Percentiles rank a stretch among this genome's conserved stretches.
Evolutionary conservation across 2,888 invertebrate species (phyloP).

Genomic region (Tenthredo mesomela): DNA sequence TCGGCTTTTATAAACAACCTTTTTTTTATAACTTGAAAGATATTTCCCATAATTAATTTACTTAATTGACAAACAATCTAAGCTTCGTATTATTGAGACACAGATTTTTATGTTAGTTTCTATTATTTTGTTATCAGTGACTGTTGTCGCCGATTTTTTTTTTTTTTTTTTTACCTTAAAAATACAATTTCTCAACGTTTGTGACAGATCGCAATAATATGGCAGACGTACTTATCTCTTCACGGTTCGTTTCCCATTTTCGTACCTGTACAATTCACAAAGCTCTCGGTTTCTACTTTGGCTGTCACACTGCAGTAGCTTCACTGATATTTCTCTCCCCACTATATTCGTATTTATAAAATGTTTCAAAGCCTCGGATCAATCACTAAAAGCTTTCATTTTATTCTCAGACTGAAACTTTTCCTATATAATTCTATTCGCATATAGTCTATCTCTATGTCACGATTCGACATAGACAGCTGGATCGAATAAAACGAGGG

Average conservation of each 20-base stretch:
- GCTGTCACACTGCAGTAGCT: background rate
- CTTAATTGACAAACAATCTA: too few species aligned
- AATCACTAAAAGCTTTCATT: background rate
- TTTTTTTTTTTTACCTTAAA: too few species aligned
- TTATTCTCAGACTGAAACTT: background rate
- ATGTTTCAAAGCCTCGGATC: background rate
- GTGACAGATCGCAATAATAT: background rate
- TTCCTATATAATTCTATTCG: background rate
- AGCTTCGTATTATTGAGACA: too few species aligned
- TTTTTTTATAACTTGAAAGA: too few species aligned
- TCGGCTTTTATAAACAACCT: too few species aligned
- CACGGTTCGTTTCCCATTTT: slow-evolving; percentile 43
- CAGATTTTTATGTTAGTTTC: too few species aligned
- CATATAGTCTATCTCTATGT: background rate
- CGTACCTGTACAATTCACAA: slow-evolving; percentile 27
- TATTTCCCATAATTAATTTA: too few species aligned
- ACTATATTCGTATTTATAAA: background rate
- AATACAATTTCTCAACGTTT: background rate
- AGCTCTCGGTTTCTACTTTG: background rate
- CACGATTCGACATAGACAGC: background rate
- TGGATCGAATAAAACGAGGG: background rate
- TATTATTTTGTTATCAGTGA: too few species aligned
- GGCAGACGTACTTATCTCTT: slow-evolving; percentile 23
- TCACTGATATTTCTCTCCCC: background rate
- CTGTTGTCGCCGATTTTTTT: too few species aligned